Percentiles rank a stretch among this genome's conserved stretches.
Evolutionary conservation across 23 tunicate species (phyloP).

Genomic region (Halocynthia aurantium): DNA sequence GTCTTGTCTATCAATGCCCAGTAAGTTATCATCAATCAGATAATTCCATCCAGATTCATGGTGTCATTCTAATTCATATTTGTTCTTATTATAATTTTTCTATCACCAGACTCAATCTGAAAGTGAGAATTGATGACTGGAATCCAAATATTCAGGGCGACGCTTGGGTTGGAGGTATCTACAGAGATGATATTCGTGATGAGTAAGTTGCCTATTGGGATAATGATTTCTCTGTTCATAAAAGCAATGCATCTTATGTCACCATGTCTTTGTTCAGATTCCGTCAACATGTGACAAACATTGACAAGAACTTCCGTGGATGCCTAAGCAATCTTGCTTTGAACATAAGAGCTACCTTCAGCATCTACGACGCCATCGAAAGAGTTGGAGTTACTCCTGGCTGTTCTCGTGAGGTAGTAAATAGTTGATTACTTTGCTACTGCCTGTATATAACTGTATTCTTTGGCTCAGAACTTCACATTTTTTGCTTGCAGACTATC

Average conservation of each 20-base stretch:
- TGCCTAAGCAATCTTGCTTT: constrained; percentile 45
- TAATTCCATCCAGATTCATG: too few species aligned
- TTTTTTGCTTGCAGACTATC: constrained; percentile 7
- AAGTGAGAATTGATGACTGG: constrained; percentile 9
- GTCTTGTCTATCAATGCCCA: constrained; percentile 4
- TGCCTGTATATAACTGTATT: too few species aligned
- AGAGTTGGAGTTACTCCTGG: constrained; percentile 71
- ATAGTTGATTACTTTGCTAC: background rate
- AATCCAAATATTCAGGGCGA: constrained; percentile 47
- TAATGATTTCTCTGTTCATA: background rate
- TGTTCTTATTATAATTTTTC: background rate
- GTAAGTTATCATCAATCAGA: background rate
- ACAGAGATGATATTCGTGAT: constrained; percentile 31
- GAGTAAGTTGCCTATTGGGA: constrained; percentile 33
- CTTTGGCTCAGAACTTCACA: too few species aligned
- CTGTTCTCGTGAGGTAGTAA: constrained; percentile 49
- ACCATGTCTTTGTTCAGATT: background rate
- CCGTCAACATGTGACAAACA: constrained; percentile 24
- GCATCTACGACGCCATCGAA: constrained; percentile 46
- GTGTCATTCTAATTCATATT: background rate
- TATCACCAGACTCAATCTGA: constrained; percentile 13
- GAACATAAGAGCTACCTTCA: constrained; percentile 14
- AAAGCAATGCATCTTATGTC: background rate
- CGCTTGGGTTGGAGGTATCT: constrained; percentile 72
- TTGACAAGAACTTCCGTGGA: constrained; percentile 50